Conservation (phyloP, 2,888 invertebrate genomes). For the Mythimna impura region DNA sequence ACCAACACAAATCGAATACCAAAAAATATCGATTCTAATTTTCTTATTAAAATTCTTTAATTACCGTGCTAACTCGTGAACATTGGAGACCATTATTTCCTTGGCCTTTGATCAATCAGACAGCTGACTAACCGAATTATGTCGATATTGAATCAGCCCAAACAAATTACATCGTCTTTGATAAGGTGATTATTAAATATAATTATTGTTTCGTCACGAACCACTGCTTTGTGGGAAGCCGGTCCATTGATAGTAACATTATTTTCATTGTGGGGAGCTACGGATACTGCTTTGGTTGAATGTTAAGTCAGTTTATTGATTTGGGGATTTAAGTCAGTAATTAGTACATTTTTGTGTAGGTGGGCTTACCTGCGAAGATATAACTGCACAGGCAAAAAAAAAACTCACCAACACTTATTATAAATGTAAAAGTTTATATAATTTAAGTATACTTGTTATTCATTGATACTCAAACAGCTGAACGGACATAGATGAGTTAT, state of each 20-base stretch:
- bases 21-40: slow-evolving; percentile 64
- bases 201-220: slow-evolving; percentile 88
- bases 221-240: slow-evolving; percentile 70
- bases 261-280: slow-evolving; percentile 33
- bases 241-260: slow-evolving; percentile 41
- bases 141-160: slow-evolving; percentile 80
- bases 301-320: slow-evolving; percentile 16
- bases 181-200: slow-evolving; percentile 84
- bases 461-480: too few relatives aligned
- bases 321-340: neutral
- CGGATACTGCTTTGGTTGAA: slow-evolving; percentile 9
- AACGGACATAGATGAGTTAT: too few relatives aligned
- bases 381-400: too few relatives aligned
- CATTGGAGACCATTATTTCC: slow-evolving; percentile 64
- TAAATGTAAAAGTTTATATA: too few relatives aligned
- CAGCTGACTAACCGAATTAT: slow-evolving; percentile 81
- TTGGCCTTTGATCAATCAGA: slow-evolving; percentile 78
- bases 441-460: too few relatives aligned
- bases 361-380: too few relatives aligned
- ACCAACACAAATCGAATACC: slow-evolving; percentile 27
- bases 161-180: slow-evolving; percentile 81
- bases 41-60: slow-evolving; percentile 73
- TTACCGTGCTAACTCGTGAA: slow-evolving; percentile 79
- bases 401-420: too few relatives aligned
- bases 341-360: too few relatives aligned